Conservation (phyloP, 2,888 invertebrate species). For the Polydrusus cervinus region DNA sequence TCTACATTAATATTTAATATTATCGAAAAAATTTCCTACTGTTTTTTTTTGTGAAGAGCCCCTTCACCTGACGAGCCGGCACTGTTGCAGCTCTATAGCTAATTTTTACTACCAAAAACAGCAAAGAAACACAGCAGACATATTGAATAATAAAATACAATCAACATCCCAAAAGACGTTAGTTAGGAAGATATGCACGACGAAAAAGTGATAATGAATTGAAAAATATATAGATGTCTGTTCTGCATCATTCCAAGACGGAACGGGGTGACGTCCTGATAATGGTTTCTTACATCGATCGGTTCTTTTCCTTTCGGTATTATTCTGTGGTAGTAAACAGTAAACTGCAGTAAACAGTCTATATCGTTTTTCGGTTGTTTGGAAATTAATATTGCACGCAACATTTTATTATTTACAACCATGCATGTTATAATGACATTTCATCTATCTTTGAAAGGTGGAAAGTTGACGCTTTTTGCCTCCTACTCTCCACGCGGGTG, state of each 20-base stretch:
- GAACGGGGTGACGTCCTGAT: conserved; percentile 51
- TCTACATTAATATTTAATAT: too few relatives aligned
- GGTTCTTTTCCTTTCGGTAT: conserved; percentile 47
- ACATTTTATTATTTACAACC: too few relatives aligned
- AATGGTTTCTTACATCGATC: conserved; percentile 53
- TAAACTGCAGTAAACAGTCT: conserved; percentile 41
- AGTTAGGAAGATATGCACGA: conserved; percentile 16
- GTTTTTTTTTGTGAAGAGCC: too few relatives aligned
- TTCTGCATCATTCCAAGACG: conserved; percentile 43
- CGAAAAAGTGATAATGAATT: conserved; percentile 43
- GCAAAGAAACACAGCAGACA: conserved; percentile 3
- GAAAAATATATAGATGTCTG: conserved; percentile 41
- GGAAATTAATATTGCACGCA: neutral
- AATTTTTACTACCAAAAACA: too few relatives aligned
- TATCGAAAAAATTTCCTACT: too few relatives aligned
- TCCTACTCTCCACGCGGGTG: too few relatives aligned
- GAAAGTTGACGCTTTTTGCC: too few relatives aligned
- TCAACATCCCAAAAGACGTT: conserved; percentile 6
- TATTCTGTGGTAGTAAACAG: conserved; percentile 26
- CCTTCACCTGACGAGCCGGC: too few relatives aligned
- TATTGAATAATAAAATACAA: conserved; percentile 19
- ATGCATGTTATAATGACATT: too few relatives aligned
- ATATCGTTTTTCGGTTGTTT: conserved; percentile 29
- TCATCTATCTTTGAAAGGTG: too few relatives aligned
- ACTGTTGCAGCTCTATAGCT: too few relatives aligned